Conservation (phyloP, 2,797 vertebrate genomes). For the Myotis planiceps region DNA sequence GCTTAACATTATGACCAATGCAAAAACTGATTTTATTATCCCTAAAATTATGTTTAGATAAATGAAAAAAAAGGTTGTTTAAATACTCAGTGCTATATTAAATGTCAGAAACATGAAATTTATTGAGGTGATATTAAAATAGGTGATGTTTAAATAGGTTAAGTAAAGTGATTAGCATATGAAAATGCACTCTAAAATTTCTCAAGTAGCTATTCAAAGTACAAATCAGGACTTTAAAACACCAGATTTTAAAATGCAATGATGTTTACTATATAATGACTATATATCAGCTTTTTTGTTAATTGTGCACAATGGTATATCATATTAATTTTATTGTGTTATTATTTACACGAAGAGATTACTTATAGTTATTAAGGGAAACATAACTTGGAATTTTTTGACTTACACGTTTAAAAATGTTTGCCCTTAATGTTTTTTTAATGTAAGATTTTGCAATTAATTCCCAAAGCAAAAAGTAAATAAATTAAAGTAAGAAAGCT, state of each 20-base stretch:
- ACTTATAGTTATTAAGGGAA: conserved; percentile 43
- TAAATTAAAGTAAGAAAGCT: conserved; percentile 15
- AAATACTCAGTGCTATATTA: neutral
- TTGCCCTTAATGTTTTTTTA: conserved; percentile 54
- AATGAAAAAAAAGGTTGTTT: neutral
- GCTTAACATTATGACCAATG: neutral
- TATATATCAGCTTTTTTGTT: conserved; percentile 45
- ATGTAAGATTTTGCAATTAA: conserved; percentile 59
- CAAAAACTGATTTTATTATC: neutral
- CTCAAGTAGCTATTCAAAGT: neutral
- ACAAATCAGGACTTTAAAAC: conserved; percentile 8
- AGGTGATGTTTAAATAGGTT: neutral
- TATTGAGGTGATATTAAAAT: neutral
- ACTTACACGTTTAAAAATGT: conserved; percentile 57
- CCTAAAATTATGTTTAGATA: conserved; percentile 14
- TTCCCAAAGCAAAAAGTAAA: conserved; percentile 58
- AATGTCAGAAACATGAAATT: neutral
- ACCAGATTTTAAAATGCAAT: neutral
- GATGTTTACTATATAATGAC: neutral
- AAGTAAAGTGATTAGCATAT: neutral
- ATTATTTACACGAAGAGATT: conserved; percentile 52
- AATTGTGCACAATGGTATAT: conserved; percentile 44
- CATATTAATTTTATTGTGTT: conserved; percentile 21
- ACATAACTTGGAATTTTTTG: conserved; percentile 58
- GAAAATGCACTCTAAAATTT: neutral